A percentile compares a stretch with the other conserved stretches of the same genome.
phyloP scores from a whole-genome alignment of 2,113 vertebrate species.

The Zosterops pallidus region DNA sequence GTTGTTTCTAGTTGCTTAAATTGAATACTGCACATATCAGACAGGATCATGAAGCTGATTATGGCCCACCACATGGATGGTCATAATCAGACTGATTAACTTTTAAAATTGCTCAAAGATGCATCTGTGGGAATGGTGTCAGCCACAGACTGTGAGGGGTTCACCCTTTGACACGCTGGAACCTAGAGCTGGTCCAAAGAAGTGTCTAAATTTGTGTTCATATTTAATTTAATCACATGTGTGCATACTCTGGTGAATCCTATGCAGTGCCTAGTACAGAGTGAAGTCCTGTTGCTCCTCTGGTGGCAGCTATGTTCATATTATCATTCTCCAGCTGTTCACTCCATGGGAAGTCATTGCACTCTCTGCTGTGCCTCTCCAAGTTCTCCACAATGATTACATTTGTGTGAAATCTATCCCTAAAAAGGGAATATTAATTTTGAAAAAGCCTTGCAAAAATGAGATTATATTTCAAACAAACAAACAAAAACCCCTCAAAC shows the following conservation, averaged over 20 bases:
- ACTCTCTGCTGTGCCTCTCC: background rate
- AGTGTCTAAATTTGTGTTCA: background rate
- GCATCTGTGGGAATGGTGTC: background rate
- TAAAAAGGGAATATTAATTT: background rate
- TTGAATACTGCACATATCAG: background rate
- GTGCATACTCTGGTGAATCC: background rate
- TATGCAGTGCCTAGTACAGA: background rate
- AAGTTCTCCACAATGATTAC: accelerated
- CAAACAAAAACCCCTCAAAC: background rate
- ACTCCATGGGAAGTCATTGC: background rate
- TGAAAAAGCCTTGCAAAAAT: background rate
- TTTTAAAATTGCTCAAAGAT: background rate
- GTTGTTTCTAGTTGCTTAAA: background rate
- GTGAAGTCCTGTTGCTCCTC: background rate
- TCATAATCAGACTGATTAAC: background rate
- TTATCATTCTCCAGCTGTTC: background rate
- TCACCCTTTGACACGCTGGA: background rate
- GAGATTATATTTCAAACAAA: background rate
- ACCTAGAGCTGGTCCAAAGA: background rate
- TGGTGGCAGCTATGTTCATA: background rate
- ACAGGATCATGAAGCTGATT: background rate
- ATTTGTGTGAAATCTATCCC: background rate
- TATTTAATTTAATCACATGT: background rate
- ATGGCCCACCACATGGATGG: background rate
- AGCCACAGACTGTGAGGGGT: background rate